A percentile compares a stretch with the other conserved stretches of the same genome.
phyloP scores from a whole-genome alignment of 2,888 invertebrate genomes.

The Exocentrus adspersus region DNA sequence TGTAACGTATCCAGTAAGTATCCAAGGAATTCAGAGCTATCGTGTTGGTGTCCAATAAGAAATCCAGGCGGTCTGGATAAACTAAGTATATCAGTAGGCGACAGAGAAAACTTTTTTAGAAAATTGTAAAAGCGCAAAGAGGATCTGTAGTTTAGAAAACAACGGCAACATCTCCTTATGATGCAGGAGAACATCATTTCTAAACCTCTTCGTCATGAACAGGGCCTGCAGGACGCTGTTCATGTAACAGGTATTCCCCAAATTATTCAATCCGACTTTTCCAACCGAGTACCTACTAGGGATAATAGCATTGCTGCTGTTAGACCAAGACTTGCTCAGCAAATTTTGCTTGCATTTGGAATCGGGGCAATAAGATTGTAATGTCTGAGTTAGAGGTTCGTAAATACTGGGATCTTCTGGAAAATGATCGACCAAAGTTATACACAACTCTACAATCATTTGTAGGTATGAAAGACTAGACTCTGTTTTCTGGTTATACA shows the following conservation, averaged over 20 bases:
- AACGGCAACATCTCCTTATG: slow-evolving; percentile 69
- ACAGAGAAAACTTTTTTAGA: slow-evolving; percentile 73
- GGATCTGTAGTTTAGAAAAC: slow-evolving; percentile 72
- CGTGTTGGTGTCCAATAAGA: slow-evolving; percentile 81
- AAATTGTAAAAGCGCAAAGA: slow-evolving; percentile 79
- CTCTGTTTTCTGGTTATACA: slow-evolving; percentile 70
- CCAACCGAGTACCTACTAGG: slow-evolving; percentile 55
- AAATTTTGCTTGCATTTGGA: slow-evolving; percentile 55
- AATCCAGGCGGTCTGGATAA: slow-evolving; percentile 83
- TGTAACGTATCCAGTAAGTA: slow-evolving; percentile 78
- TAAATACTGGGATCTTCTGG: slow-evolving; percentile 55
- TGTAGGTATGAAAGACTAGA: slow-evolving; percentile 65
- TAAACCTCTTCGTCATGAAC: slow-evolving; percentile 83
- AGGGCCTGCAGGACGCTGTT: slow-evolving; percentile 88
- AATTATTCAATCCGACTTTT: slow-evolving; percentile 81
- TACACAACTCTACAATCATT: slow-evolving; percentile 70
- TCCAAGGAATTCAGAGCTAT: slow-evolving; percentile 88
- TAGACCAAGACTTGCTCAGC: slow-evolving; percentile 61
- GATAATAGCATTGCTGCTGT: slow-evolving; percentile 48
- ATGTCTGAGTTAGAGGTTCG: slow-evolving; percentile 55
- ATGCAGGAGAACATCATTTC: slow-evolving; percentile 72
- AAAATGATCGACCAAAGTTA: slow-evolving; percentile 67
- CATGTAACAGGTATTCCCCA: slow-evolving; percentile 91
- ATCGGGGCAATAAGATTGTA: slow-evolving; percentile 55
- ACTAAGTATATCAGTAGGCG: slow-evolving; percentile 77